Evolutionary conservation across 2,113 vertebrate genomes (phyloP), one percentile per base, ranked within the genome.

Genomic region (Asarcornis scutulata): DNA sequence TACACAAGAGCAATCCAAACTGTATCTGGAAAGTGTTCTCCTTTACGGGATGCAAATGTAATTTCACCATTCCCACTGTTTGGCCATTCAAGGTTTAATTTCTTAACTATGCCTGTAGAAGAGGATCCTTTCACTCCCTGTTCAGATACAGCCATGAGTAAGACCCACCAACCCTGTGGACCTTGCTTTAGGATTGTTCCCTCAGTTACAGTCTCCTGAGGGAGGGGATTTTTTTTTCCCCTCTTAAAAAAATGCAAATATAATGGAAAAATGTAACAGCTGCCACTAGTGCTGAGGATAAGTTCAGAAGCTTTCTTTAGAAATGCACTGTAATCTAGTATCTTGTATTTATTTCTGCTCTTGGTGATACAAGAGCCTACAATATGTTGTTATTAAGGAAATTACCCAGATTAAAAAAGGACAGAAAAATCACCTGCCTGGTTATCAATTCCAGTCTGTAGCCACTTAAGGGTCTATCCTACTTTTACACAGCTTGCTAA

Each of bases 81-180:
- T 46, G 27, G 10, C 29, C 1, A 1, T 21, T 27, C 52, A 58
- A 69, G 9, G 62, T 69, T 69, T 67, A 34, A 15, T 75, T 83
- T 40, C 53, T 25, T 32, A 52, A 36, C 29, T 58, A 25, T 34
- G n/a, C 14, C 72, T 0, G 0, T 2, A 74, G 17, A 2, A 6
- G 9, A 34, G 56, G 67, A 83, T 74, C 34, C 48, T 69, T 88
- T 64, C 38, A 80, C 17, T 34, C 56, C 48, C 26, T 71, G 27
- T 40, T 77, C 59, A 31, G 26, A 64, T 36, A 18, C 15, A 50
- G 50, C 31, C 68, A 48, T 0, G 0, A 22, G 1, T 27, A 55
- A 66, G 38, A 62, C 18, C 13, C 25, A 9, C 4, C 17, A 26
- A 72, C 25, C 11, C 13, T 25, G 23, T 17, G 17, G 23, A 31